These are phyloP conservation scores for Thymelicus sylvestris DNA, from an alignment of 2,888 invertebrate species.

Conservation along the genomic window DNA sequence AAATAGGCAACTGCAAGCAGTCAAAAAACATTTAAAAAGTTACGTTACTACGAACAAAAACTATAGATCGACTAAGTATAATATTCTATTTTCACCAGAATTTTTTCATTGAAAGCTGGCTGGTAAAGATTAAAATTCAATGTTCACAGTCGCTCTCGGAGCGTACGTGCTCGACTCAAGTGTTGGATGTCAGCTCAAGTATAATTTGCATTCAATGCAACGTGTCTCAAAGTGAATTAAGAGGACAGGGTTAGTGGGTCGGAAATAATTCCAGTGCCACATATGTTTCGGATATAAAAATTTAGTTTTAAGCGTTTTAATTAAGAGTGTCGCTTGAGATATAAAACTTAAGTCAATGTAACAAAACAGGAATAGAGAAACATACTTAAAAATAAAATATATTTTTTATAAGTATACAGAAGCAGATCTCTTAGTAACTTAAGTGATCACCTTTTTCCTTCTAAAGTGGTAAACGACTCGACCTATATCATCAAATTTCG, in stretches of 20 bases:
- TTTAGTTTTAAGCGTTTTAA: no score
- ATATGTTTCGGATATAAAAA: not conserved
- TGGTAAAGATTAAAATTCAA: conserved; percentile 45
- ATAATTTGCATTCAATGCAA: conserved; percentile 59
- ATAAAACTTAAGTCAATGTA: no score
- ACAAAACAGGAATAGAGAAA: no score
- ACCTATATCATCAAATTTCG: no score
- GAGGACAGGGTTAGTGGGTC: conserved; percentile 37
- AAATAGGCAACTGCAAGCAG: no score
- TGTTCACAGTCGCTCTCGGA: conserved; percentile 38
- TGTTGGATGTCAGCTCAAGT: conserved; percentile 39
- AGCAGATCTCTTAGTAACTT: no score
- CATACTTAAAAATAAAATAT: no score
- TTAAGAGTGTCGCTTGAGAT: no score
- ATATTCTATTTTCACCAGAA: not conserved
- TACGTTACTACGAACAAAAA: not conserved
- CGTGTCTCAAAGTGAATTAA: conserved; percentile 46
- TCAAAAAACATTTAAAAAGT: no score
- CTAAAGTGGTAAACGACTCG: no score
- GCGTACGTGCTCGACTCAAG: conserved; percentile 35
- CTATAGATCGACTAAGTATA: not conserved
- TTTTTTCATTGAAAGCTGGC: conserved; percentile 5
- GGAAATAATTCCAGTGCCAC: conserved; percentile 8
- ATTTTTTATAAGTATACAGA: no score
- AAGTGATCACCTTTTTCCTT: no score